Evolutionary conservation across 2,113 vertebrate genomes (phyloP), one percentile per base, ranked within the genome.

Genomic region (Mesoclemmys tuberculata): DNA sequence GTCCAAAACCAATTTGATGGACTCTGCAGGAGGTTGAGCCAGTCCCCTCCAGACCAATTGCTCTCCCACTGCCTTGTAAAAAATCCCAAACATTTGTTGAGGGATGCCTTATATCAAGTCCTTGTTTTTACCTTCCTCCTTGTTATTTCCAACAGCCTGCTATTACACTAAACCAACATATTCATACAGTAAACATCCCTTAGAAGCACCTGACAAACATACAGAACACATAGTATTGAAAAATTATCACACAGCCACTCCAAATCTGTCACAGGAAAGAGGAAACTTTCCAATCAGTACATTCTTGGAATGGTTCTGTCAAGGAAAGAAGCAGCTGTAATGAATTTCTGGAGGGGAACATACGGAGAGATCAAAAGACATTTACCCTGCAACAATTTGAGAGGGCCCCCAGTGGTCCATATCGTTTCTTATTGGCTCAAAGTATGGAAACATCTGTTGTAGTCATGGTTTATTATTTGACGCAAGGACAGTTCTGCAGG

Each of bases 401-500:
- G 41, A 77, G 29, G 56, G 82, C 64, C 75, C 49, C 82, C 74
- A 29, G 89, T 68, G 82, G 79, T 44, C 55, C 48, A 64, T 79
- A 54, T 35, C 64, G 46, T 52, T 90, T 83, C 90, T 89, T 74
- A 44, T 80, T 41, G 88, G 12, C 58, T 86, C 5, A 0, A 35
- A 46, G 75, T 48, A 78, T 7, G 10, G 77, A 93, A 95, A 18
- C 49, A 95, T 38, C 91, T 87, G 82, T 82, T 44, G 58, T 83
- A 71, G 93, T 52, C 93, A 71, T 46, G 87, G 64, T 35, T 93
- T 51, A 85, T 51, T 87, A 85, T 51, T 85, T 94, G 80, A 92
- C 56, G 46, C 80, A 90, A 84, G 82, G 82, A 71, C 1, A 0
- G 55, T 87, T 97, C 71, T 95, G 78, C 92, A 95, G 91, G 90